Evolutionary conservation across 2,797 vertebrate genomes (phyloP), one percentile per base, ranked within the genome.

Genomic region (Poeciliopsis turneri): DNA sequence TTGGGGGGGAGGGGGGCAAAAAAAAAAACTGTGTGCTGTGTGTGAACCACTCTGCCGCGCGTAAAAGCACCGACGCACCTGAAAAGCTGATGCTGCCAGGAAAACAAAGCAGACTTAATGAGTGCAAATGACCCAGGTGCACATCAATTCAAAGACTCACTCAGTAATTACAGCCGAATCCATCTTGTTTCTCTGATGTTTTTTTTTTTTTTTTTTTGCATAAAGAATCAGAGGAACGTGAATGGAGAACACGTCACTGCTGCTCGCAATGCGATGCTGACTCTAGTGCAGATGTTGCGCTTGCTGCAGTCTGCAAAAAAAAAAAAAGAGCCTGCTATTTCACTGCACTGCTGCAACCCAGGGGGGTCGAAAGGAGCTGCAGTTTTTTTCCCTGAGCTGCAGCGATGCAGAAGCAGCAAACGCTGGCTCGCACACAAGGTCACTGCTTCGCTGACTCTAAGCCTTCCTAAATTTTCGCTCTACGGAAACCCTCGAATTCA

Each of bases 271-370:
- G 57, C 53, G 76, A 78, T 61, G 77, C 46, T 51, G 57, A 73
- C 72, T 3, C 51, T 74, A 30, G 85, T 81, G 86, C 86, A 84
- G 77, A 91, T 89, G 82, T 68, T 87, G 77, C 75, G 73, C 82
- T 86, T 82, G 80, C 88, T 93, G 92, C 92, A 91, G 88, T 82
- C 70, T 86, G 80, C 72, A 88, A 78, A 76, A 76, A 28, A 72
- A 89, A 18, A 47, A 59, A 28, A 61, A 61, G 13, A 77, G 57
- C 74, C 74, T 74, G 80, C 73, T 23, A 61, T 64, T 79, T 70
- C 80, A 82, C 93, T 92, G 91, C 91, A 91, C 86, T 93, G 92
- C 90, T 93, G 83, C 87, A 93, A 88, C 92, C 82, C 57, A 15
- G 28, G 64, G 75, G 76, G 45, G 49, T 20, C 2, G 33, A 59